Base-by-base conservation (phyloP, 1,140 invertebrate species). In the Pogonomyrmex californicus region DNA sequence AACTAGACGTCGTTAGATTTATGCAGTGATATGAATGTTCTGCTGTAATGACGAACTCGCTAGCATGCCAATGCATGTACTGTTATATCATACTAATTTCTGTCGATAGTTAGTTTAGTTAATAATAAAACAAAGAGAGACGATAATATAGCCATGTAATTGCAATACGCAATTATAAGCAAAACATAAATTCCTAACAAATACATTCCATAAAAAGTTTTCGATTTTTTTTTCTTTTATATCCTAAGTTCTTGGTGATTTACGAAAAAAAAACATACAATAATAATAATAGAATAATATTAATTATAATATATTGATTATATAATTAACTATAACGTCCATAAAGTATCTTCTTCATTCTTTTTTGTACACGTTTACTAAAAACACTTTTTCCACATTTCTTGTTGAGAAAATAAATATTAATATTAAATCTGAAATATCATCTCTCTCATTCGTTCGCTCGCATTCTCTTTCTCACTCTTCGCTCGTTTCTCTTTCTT, bases 401-500 rank as follows among this genome's bases (percentile, higher is more conserved):
- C 91, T 89, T 92, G 91, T 93, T 93, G 93, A 94, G 93, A 94
- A 94, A 94, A 94, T 94, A 94, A 94, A 94, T 94, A 94, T 93
- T 94, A 94, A 94, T 93, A 94, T 94, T 94, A 94, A 94, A 94
- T 94, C 91, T 94, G 93, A 94, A 94, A 92, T 92, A 91, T 94
- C 92, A 91, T 93, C 87, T 93, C 89, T 90, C 91, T 91, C 91
- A 7, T 7, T 44, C 41, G 41, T 44, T 44, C 41, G 41, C 90
- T 91, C 89, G 86, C 88, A 81, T 70, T 73, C 71, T 73, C 14
- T 85, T 38, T 58, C 23, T 85, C 79, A 47, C 38, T 47, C 68
- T 0, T 30, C 63, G 12, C n/a, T 44, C 17, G 6, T 7, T 23
- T 23, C 5, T 68, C 47, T 68, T 17, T 47, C 23, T 65, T 4